Percentiles rank a stretch among this genome's conserved stretches.
Evolutionary conservation across 30 jellyfish, hydroid and myxozoan species (phyloP).

Genomic region (Chrysaora quinquecirrha): DNA sequence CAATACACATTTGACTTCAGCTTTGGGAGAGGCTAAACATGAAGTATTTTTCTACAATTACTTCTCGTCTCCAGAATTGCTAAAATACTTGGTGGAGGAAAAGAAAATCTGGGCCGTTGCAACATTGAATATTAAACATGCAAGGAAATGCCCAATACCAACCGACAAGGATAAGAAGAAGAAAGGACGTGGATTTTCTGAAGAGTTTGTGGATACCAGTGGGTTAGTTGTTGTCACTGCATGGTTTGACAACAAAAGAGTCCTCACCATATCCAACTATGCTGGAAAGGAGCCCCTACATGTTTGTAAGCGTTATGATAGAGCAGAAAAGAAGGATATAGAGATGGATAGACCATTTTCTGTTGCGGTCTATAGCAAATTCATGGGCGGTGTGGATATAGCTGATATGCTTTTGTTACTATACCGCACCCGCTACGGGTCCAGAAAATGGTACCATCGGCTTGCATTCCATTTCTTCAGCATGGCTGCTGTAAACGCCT

Average conservation of each 20-base stretch:
- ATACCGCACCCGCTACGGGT: conserved; percentile 53
- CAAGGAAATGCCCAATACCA: conserved; percentile 36
- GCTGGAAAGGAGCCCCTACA: conserved; percentile 5
- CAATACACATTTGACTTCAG: no score
- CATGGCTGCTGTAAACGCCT: conserved; percentile 33
- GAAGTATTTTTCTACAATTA: no score
- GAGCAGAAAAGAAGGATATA: conserved; percentile 5
- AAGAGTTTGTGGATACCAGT: conserved; percentile 42
- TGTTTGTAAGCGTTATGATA: conserved; percentile 43
- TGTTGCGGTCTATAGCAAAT: conserved; percentile 9
- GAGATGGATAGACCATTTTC: conserved; percentile 13
- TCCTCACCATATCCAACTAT: no score
- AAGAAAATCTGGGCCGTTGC: conserved; percentile 61
- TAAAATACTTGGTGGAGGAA: conserved; percentile 10
- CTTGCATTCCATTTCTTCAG: conserved; percentile 32
- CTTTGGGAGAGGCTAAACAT: no score
- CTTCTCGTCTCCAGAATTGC: no score
- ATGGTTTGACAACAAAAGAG: conserved; percentile 62
- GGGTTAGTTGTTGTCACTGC: conserved; percentile 30
- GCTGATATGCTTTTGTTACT: conserved; percentile 53
- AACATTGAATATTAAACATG: conserved; percentile 50
- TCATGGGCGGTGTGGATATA: conserved; percentile 51
- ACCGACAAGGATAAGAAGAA: conserved; percentile 39
- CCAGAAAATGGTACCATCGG: conserved; percentile 52
- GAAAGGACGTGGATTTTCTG: conserved; percentile 37